Evolutionary conservation across 1,140 invertebrate species (phyloP), one percentile per base, ranked within the genome.

Genomic region (Ips typographus): DNA sequence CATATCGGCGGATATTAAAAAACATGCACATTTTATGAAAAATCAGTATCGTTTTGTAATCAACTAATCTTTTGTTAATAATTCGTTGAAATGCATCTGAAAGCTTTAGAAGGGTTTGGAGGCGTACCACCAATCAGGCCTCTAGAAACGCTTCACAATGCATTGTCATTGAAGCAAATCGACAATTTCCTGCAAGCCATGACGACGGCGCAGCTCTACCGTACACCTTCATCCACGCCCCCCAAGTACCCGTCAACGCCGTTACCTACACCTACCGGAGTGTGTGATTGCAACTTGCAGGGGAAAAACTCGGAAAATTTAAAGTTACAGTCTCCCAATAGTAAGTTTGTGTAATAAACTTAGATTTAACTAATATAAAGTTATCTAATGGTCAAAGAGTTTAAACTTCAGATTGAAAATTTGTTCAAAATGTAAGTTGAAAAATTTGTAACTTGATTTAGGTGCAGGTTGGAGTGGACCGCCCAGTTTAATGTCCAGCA

Each of bases 61-160:
- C 22, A 22, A 22, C 22, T 22, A 22, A 22, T 22, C 22, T 22
- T 22, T 22, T 22, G 22, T 22, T 22, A 22, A 22, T 22, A 22
- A 22, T 22, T 22, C 22, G 22, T 22, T 22, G 22, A 22, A 22
- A 22, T 22, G 22, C 22, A 22, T 22, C 22, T 22, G 22, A 7
- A 55, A 59, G 89, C 86, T 47, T 87, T 92, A 75, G 91, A 92
- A 81, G 92, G 91, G 47, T 93, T 92, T 79, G 91, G 91, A 40
- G 91, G 94, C 73, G 95, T 98, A 53, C 96, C 96, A 44, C 90
- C 94, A 1, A 95, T 98, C 72, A 87, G 95, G 56, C 95, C 96
- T 1, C 79, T 98, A 76, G 96, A 98, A 82, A 98, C 96, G 2
- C 82, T 98, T 42, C 96, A 98, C 83, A 98, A 98, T 82, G 93